phyloP scores from a whole-genome alignment of 2,888 invertebrate species.

The Philopedon plagiatum region DNA sequence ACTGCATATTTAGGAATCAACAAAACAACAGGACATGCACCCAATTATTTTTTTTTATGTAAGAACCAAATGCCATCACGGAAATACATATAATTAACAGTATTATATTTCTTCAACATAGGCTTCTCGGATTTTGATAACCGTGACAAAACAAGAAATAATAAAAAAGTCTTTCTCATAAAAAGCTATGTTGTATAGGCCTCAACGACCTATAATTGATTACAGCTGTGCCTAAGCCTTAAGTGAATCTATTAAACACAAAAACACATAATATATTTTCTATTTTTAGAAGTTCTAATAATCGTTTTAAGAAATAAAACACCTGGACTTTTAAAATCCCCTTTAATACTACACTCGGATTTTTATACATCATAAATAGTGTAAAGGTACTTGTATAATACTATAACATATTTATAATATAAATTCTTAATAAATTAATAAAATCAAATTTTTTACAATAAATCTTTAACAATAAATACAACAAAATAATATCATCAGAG shows the following conservation, averaged over 20 bases:
- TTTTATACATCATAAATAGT: conserved; percentile 1
- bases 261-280: neutral
- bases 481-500: conserved; percentile 30
- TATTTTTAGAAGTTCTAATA: neutral
- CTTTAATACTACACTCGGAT: conserved; percentile 11
- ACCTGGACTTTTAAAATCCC: neutral
- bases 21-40: too few relatives aligned
- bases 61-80: too few relatives aligned
- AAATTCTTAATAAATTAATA: conserved; percentile 30
- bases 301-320: conserved; percentile 9
- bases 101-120: too few relatives aligned
- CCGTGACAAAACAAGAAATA: too few relatives aligned
- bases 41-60: too few relatives aligned
- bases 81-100: too few relatives aligned
- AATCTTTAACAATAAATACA: conserved; percentile 34
- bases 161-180: too few relatives aligned
- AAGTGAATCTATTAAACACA: too few relatives aligned
- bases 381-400: conserved; percentile 21
- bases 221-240: neutral
- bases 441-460: conserved; percentile 27
- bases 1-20: too few relatives aligned
- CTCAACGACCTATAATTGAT: too few relatives aligned
- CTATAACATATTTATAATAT: conserved; percentile 21
- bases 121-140: too few relatives aligned
- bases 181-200: too few relatives aligned